Evolutionary conservation across 1,140 invertebrate species (phyloP), one percentile per base, ranked within the genome.

Genomic region (Platorchestia sp.): DNA sequence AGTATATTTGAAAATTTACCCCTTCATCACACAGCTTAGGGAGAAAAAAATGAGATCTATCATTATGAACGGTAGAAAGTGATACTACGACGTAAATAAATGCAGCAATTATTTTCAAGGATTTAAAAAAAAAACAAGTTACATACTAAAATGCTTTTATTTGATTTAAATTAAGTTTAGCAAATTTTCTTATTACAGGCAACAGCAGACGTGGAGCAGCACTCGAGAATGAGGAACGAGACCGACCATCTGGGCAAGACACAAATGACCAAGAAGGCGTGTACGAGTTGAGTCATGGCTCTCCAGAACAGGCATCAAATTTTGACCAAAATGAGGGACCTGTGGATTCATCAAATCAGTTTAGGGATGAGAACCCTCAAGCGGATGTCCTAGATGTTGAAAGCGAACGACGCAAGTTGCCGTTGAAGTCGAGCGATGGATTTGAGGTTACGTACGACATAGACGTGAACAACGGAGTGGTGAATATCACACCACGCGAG

Each of bases 391-490:
- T 93, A 19, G 91, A 93, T 27, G 43, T 93, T 14, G 45, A 93
- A 47, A 93, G 45, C 40, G 91, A 45, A 44, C 45, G 36, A 44
- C 43, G 44, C 7, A 93, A 47, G 45, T 44, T 45, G 6, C 22
- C 44, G 7, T 91, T 42, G 91, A 45, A 93, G n/a, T 45, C 91
- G 14, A 47, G 91, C 43, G 91, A 93, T 44, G 91, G 91, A n/a
- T 93, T 93, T 47, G 91, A 93, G 47, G 91, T 93, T 6, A 93
- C 91, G 1, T 93, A 93, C 44, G 91, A 93, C 91, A 93, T 93
- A 0, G 91, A 93, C 36, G 45, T 93, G 1, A 47, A 93, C 36
- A 93, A 93, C 91, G 91, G 91, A 36, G 45, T 44, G 43, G 16
- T 93, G 45, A 93, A 47, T n/a, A 47, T 93, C 36, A 93, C 91